Base-by-base conservation (phyloP, 2,888 invertebrate species). In the Meliscaeva auricollis region DNA sequence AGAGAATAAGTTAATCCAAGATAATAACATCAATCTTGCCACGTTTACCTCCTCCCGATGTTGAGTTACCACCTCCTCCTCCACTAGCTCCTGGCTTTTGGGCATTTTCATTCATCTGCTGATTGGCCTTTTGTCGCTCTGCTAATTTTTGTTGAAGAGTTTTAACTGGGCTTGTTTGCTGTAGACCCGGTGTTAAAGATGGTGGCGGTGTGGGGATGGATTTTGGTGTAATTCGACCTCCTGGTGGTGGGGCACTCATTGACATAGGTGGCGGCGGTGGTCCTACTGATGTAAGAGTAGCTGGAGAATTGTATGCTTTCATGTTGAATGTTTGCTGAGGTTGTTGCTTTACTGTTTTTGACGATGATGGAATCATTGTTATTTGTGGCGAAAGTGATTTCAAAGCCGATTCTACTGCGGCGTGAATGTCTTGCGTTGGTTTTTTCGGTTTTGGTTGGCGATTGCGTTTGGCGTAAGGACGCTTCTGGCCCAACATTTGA, bases 71-170 rank as follows among this genome's bases (percentile, higher is more conserved):
- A 8, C 69, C 52, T 22, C 75, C 52, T 22, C 75, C 83, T 32
- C 87, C 79, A 48, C 70, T 50, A 41, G 73, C 83, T 46, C 64
- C 76, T 54, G 68, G 74, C 54, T 84, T 83, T 13, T 83, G 82
- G 35, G 87, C 87, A 64, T 82, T 88, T 52, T 89, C 89, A 64
- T 87, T 88, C 60, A 87, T 32, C 41, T 88, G 87, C 32, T 88
- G 84, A 87, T 88, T 89, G 0, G 89, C 89, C 54, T 89, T 90
- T 89, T 95, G 95, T 87, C 95, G 94, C 78, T 95, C 95, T 0
- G 95, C 95, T 73, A 95, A 90, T 90, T 95, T 95, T 89, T 95
- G 95, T 89, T 95, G 95, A 75, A 95, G 90, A 0, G 95, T 95
- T 91, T 95, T 95, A 0, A 94, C 94, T 0, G 94, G 93, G 88